Base-by-base conservation (phyloP, 2,113 vertebrate genomes). In the Reinhardtius hippoglossoides region DNA sequence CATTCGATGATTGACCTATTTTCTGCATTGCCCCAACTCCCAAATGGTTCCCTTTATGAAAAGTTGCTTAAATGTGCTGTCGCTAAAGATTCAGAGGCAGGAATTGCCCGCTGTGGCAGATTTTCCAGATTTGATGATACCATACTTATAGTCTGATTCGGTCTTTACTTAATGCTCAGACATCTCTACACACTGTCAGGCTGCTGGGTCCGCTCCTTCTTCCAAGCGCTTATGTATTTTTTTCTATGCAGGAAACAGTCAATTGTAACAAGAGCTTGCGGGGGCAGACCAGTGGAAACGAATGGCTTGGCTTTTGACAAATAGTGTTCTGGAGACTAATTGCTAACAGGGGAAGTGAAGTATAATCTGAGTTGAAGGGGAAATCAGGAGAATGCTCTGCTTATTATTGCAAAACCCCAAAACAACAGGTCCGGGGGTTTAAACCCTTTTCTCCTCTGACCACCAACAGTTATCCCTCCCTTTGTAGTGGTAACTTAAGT, bases 261-360 rank as follows among this genome's bases (percentile, higher is more conserved):
- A 86, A 87, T 91, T 91, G 90, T 89, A 92, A 91, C 85, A 65
- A 80, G 84, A 92, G 89, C 89, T 88, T 80, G 86, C 26, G 24
- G 81, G 71, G 82, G 78, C 82, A 76, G 67, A 83, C 85, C 85
- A 56, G 67, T 91, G 86, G 80, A 74, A 78, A 86, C 37, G 31
- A 80, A 88, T 60, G 81, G 63, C 77, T 86, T 76, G 85, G 82
- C 77, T 88, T 87, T 88, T 94, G 92, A 94, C 88, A 88, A 92
- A 94, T 91, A 56, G 84, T 78, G 50, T 94, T 87, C 80, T 87
- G 72, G 69, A 82, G 82, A 87, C 88, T 92, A 93, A 94, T 94
- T 94, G 85, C 89, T 81, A 79, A 78, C 83, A 85, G 87, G 73
- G 89, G 90, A 93, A 92, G 85, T 80, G 74, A 85, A 93, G 84